Conservation (phyloP, 1,140 invertebrate genomes). For the Trachymyrmex septentrionalis region DNA sequence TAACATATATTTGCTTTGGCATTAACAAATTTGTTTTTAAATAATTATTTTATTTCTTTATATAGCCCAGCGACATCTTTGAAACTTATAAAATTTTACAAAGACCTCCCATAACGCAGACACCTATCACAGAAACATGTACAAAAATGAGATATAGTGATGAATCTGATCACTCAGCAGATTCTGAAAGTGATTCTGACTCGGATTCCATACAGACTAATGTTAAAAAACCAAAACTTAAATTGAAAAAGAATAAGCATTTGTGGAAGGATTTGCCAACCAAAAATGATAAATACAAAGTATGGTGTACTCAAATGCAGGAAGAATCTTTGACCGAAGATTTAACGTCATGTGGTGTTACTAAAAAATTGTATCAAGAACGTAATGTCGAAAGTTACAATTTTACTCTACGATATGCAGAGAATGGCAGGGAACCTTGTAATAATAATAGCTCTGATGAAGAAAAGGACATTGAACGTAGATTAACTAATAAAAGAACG, state of each 20-base stretch:
- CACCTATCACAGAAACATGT: slow-evolving; percentile 68
- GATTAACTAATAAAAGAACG: slow-evolving; percentile 88
- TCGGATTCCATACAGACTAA: slow-evolving; percentile 79
- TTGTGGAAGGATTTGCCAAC: slow-evolving; percentile 67
- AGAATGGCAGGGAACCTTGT: slow-evolving; percentile 71
- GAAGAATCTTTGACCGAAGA: slow-evolving; percentile 89
- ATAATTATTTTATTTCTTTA: slow-evolving; percentile 24
- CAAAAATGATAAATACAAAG: slow-evolving; percentile 88
- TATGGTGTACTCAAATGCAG: slow-evolving; percentile 88
- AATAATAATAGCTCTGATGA: slow-evolving; percentile 86
- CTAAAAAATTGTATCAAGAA: slow-evolving; percentile 85
- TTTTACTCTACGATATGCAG: slow-evolving; percentile 81
- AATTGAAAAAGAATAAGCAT: slow-evolving; percentile 82
- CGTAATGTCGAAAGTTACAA: slow-evolving; percentile 89
- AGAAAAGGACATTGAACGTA: slow-evolving; percentile 81
- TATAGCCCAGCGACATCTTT: slow-evolving; percentile 81
- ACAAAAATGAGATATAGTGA: slow-evolving; percentile 83
- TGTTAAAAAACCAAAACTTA: slow-evolving; percentile 82
- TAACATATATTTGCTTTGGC: background rate
- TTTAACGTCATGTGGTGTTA: slow-evolving; percentile 88
- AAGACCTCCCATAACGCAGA: slow-evolving; percentile 75
- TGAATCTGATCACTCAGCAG: slow-evolving; percentile 83
- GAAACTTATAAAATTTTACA: slow-evolving; percentile 83
- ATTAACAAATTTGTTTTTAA: background rate
- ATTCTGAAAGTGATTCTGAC: slow-evolving; percentile 86